These are phyloP conservation scores for Nycticebus coucang DNA, from an alignment of 2,113 vertebrate genomes.

Conservation along the genomic window DNA sequence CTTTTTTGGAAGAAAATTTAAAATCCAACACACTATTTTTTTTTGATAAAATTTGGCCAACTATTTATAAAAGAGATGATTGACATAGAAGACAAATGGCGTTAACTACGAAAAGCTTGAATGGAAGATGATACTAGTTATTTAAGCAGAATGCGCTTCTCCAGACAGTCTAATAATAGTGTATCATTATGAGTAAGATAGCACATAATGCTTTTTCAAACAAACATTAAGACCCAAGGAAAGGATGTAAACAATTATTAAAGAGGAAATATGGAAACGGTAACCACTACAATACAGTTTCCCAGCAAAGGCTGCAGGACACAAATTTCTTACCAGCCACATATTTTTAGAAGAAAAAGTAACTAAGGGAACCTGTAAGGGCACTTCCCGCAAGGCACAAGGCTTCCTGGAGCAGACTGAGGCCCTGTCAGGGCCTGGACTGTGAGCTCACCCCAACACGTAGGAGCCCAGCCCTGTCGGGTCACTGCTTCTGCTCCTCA, in stretches of 20 bases:
- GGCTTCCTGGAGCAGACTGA: fast-evolving
- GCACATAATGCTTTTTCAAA: not conserved
- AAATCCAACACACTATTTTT: not conserved
- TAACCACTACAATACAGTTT: not conserved
- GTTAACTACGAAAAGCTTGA: not conserved
- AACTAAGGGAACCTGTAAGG: too few relatives aligned
- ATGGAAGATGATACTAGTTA: not conserved
- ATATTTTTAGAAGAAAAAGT: not conserved
- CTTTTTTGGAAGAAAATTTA: not conserved
- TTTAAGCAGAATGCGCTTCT: not conserved
- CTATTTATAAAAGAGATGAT: not conserved
- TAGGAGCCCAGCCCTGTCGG: fast-evolving
- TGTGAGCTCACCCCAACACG: fast-evolving
- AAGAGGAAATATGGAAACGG: not conserved
- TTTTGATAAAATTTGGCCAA: not conserved
- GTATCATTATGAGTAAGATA: not conserved
- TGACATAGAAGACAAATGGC: not conserved
- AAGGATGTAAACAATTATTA: not conserved
- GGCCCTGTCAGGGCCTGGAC: fast-evolving
- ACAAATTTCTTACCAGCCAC: too few relatives aligned
- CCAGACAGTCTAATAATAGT: not conserved
- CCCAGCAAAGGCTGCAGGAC: not conserved
- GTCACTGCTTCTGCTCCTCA: not conserved
- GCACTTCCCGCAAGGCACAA: not conserved
- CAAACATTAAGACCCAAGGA: not conserved